Evolutionary conservation across 30 jellyfish, hydroid and myxozoan species (phyloP).

Genomic region (Pelagia noctiluca): DNA sequence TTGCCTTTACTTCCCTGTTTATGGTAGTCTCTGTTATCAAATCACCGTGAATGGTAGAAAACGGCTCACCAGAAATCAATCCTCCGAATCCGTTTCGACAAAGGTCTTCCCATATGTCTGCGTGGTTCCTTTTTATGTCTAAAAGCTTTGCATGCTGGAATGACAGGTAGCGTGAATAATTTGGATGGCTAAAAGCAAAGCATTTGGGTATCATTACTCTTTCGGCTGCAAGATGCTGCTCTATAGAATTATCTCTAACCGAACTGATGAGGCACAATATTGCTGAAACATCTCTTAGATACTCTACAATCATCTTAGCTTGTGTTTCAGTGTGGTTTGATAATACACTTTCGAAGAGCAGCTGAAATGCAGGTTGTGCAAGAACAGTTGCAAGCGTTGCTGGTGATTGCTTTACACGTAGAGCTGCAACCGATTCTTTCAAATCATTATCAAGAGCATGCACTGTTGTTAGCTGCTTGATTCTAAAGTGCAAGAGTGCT

Average conservation of each 20-base stretch:
- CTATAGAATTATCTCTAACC: neutral
- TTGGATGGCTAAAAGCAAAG: slow-evolving; percentile 39
- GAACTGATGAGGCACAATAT: slow-evolving; percentile 47
- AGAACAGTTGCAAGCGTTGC: slow-evolving; percentile 10
- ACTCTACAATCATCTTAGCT: slow-evolving; percentile 27
- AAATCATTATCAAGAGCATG: slow-evolving; percentile 9
- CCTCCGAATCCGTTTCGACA: slow-evolving; percentile 14
- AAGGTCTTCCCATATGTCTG: slow-evolving; percentile 8
- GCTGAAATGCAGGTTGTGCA: slow-evolving; percentile 18
- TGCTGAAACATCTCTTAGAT: slow-evolving; percentile 45
- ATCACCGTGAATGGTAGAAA: slow-evolving; percentile 58
- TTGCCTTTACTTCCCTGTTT: slow-evolving; percentile 51
- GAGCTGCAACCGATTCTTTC: slow-evolving; percentile 3
- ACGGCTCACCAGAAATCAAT: slow-evolving; percentile 42
- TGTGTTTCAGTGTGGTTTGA: slow-evolving; percentile 4
- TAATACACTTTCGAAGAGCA: neutral
- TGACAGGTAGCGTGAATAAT: slow-evolving; percentile 44
- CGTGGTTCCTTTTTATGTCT: slow-evolving; percentile 7
- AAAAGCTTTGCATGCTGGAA: slow-evolving; percentile 35
- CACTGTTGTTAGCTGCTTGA: neutral
- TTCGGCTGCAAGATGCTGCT: slow-evolving; percentile 35
- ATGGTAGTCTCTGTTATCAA: slow-evolving; percentile 51
- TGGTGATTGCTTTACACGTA: slow-evolving; percentile 14
- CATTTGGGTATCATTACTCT: slow-evolving; percentile 12
- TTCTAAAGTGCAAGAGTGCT: slow-evolving; percentile 32